Conservation (phyloP, 2,797 vertebrate genomes). For the Melanotaenia nigrans region DNA sequence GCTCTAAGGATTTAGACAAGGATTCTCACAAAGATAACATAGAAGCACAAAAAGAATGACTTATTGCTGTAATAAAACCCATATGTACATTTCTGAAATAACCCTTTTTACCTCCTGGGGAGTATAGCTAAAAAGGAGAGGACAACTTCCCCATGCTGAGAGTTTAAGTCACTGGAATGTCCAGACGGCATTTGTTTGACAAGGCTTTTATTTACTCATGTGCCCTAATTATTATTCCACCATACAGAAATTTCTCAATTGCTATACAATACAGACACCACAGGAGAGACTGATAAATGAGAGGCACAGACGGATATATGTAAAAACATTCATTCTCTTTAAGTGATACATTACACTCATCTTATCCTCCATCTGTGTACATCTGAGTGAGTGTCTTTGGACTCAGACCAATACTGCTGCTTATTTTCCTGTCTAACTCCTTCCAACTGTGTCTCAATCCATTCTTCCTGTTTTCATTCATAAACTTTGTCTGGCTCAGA, state of each 20-base stretch:
- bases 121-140: constrained; percentile 3
- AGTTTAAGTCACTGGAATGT: constrained; percentile 25
- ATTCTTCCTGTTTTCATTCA: constrained; percentile 79
- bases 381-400: constrained; percentile 34
- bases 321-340: constrained; percentile 29
- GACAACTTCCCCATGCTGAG: constrained; percentile 7
- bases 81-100: constrained; percentile 21
- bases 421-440: constrained; percentile 65
- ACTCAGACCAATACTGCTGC: constrained; percentile 45
- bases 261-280: constrained; percentile 12
- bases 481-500: constrained; percentile 59
- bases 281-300: constrained; percentile 20
- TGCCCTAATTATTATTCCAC: constrained; percentile 1
- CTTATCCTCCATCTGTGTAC: constrained; percentile 22
- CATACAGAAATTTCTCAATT: constrained; percentile 14
- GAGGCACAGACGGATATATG: constrained; percentile 12
- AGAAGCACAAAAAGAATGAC: constrained; percentile 17
- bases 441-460: constrained; percentile 60
- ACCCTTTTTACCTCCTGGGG: background rate
- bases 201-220: constrained; percentile 20
- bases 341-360: constrained; percentile 26
- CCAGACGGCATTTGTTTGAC: constrained; percentile 38
- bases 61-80: constrained; percentile 29
- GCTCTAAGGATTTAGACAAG: constrained; percentile 58
- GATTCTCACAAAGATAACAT: constrained; percentile 31